A percentile compares a stretch with the other conserved stretches of the same genome.
Evolutionary conservation across 1,140 invertebrate species (phyloP).

Genomic region (Cheumatopsyche charites): DNA sequence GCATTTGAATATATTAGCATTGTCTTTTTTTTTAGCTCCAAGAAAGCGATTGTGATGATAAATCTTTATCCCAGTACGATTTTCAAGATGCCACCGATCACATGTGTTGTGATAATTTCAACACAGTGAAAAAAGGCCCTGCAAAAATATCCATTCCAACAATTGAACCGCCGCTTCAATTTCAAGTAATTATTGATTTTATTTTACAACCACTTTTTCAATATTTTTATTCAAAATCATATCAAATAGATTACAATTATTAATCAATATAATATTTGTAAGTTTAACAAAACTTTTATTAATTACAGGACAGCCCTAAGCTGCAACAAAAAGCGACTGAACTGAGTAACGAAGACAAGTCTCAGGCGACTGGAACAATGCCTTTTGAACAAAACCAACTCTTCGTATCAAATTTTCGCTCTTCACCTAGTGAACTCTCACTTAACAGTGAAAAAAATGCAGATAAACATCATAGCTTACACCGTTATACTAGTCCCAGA

Average conservation of each 20-base stretch:
- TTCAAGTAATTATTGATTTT: slow-evolving; percentile 66
- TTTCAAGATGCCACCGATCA: slow-evolving; percentile 59
- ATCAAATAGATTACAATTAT: too few relatives aligned
- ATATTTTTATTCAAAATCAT: too few relatives aligned
- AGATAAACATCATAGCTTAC: slow-evolving; percentile 50
- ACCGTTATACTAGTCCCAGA: slow-evolving; percentile 67
- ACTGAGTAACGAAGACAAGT: not conserved
- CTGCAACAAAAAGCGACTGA: not conserved
- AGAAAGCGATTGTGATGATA: slow-evolving; percentile 62
- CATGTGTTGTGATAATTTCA: slow-evolving; percentile 80
- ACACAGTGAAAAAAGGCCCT: slow-evolving; percentile 79
- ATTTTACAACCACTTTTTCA: not conserved
- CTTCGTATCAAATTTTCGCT: not conserved
- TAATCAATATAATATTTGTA: too few relatives aligned
- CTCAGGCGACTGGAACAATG: not conserved
- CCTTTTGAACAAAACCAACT: not conserved
- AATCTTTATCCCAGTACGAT: slow-evolving; percentile 59
- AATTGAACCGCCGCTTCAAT: slow-evolving; percentile 80
- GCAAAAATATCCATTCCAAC: slow-evolving; percentile 62
- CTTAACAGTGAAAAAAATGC: slow-evolving; percentile 27
- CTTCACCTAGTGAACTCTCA: not conserved
- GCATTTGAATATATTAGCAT: not conserved
- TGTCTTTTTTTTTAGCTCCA: slow-evolving; percentile 54
- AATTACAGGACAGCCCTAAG: slow-evolving; percentile 25
- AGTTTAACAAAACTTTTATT: too few relatives aligned